Conservation (phyloP, 2,888 invertebrate genomes). For the Euproctis similis region DNA sequence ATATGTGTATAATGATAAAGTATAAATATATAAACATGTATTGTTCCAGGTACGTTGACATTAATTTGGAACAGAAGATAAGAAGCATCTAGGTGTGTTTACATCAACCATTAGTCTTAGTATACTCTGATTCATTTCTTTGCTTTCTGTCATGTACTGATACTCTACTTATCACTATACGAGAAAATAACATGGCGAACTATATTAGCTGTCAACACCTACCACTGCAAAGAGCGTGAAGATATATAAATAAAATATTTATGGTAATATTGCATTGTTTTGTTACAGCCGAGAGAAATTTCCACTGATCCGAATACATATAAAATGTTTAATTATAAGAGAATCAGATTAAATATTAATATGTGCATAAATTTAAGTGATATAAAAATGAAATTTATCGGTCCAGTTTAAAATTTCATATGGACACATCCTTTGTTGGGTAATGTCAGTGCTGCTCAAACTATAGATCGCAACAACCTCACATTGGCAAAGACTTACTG, state of each 20-base stretch:
- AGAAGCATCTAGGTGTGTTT: constrained; percentile 10
- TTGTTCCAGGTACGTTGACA: constrained; percentile 42
- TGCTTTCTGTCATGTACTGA: too few species aligned
- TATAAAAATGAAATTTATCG: constrained; percentile 18
- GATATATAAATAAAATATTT: too few species aligned
- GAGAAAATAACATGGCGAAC: too few species aligned
- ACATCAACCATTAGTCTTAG: not conserved
- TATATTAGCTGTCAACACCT: too few species aligned
- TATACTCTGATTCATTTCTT: constrained; percentile 6
- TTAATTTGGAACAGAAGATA: constrained; percentile 22
- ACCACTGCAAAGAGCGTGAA: too few species aligned
- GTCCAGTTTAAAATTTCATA: constrained; percentile 15
- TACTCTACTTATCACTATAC: too few species aligned
- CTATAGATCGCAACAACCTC: too few species aligned
- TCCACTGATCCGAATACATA: constrained; percentile 3
- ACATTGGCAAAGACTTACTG: too few species aligned
- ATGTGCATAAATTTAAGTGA: constrained; percentile 9
- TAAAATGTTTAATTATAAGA: not conserved
- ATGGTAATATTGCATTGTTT: too few species aligned
- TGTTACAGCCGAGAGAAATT: not conserved
- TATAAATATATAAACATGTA: constrained; percentile 12
- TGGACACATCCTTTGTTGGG: constrained; percentile 22
- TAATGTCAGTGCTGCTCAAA: too few species aligned
- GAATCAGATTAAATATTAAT: constrained; percentile 2
- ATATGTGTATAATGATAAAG: not conserved